Base-by-base conservation (phyloP, 2,797 vertebrate species). In the Nothura maculosa region DNA sequence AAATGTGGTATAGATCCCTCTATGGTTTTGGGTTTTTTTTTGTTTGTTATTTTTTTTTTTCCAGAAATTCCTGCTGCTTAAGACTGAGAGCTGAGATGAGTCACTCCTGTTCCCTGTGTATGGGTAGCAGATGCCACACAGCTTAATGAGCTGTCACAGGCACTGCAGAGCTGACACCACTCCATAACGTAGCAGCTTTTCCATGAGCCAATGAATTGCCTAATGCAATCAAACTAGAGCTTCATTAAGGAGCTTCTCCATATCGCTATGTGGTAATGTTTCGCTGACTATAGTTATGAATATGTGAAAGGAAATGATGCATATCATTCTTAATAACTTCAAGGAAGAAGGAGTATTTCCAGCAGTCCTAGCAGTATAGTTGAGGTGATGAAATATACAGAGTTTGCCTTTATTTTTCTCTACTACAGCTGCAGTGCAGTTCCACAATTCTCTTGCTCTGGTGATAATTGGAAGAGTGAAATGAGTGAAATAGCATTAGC, bases 71-170 rank as follows among this genome's bases (percentile, higher is more conserved):
- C 76, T 81, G 16, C 17, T 27, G 57, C 76, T 64, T 72, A 47
- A 60, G 17, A 42, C 34, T 42, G 63, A 79, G n/a, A 66, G 62
- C 42, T 62, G 58, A 58, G 82, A 27, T 72, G 27, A 47, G 22
- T 77, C n/a, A 3, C 30, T 70, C 0, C 1, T 15, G 28, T 72
- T 86, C 69, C 27, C 55, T 68, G 14, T 60, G 67, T 60, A 27
- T 3, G 78, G 75, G 94, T 67, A 88, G 86, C 84, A 95, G 83
- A 61, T 95, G 90, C 55, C 72, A 48, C 55, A 18, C 10, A 32
- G 38, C 48, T 84, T 95, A 94, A 96, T 93, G 88, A 90, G 68
- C 81, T 93, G 81, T 90, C 86, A 61, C 25, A 60, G 78, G 36
- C 30, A 24, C 72, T 48, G 2, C 27, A 25, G 67, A 67, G 67